Base-by-base conservation (phyloP, 2,888 invertebrate genomes). In the Girardia tigrina region DNA sequence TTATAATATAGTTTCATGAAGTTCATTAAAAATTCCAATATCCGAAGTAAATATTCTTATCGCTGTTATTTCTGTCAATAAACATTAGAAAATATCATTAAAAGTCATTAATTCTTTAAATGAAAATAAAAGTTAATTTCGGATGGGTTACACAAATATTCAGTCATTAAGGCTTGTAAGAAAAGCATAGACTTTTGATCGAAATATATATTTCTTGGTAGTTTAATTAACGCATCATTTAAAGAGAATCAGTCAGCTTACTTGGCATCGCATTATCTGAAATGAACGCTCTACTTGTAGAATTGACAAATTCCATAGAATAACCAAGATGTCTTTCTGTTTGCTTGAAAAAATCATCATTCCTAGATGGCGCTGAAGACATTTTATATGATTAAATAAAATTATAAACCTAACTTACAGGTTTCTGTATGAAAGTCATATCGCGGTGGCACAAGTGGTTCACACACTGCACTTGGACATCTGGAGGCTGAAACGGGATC, bases 221-320 rank as follows among this genome's bases (percentile, higher is more conserved):
- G n/a, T n/a, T n/a, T n/a, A n/a, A n/a, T n/a, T n/a, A n/a, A n/a
- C n/a, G n/a, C n/a, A n/a, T n/a, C n/a, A 56, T 12, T 56, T 6
- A 36, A 56, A 2, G 23, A 56, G n/a, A 56, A 56, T 8, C n/a
- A 4, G 4, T 56, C 4, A 2, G 23, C n/a, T 12, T 56, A 56
- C 56, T 56, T 56, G 56, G n/a, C 56, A 56, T n/a, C 2, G 56
- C 56, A 56, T n/a, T 56, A 56, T 56, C 56, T 56, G 56, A 56
- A 56, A 56, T 56, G 23, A 56, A 56, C 4, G 56, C n/a, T 56
- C 56, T 56, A 16, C 56, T 56, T n/a, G 56, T 56, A 23, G 56
- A 56, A n/a, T 56, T 56, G 8, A 56, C 56, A 56, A 56, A 56
- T n/a, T 56, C 56, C 56, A 56, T 56, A 2, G 56, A 56, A 56